Conservation (phyloP, 1,140 invertebrate genomes). For the Zeugodacus cucurbitae region DNA sequence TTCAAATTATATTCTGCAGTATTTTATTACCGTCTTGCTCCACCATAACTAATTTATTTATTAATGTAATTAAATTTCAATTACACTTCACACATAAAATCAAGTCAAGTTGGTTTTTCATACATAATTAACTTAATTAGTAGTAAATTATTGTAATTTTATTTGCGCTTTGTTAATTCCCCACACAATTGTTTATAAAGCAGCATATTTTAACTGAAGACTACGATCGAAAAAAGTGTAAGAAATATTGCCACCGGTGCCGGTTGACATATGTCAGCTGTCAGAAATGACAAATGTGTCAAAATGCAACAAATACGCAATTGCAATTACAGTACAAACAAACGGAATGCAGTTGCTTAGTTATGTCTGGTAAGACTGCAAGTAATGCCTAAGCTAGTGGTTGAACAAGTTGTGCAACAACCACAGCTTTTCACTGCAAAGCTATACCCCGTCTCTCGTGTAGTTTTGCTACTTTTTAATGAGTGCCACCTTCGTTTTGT, state of each 20-base stretch:
- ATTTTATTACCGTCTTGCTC: no score
- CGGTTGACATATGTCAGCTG: constrained; percentile 36
- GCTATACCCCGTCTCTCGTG: neutral
- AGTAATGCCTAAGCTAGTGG: neutral
- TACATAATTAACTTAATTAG: neutral
- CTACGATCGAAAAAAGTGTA: neutral
- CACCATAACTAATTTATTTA: neutral
- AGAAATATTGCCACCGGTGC: neutral
- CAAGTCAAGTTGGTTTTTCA: neutral
- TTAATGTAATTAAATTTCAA: neutral
- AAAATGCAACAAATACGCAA: constrained; percentile 15
- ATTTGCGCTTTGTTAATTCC: neutral
- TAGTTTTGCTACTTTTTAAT: neutral
- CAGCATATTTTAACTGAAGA: neutral
- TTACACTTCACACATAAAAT: neutral
- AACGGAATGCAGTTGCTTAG: neutral
- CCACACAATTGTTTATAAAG: neutral
- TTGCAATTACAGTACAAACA: neutral
- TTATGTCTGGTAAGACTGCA: neutral
- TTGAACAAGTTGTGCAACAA: neutral
- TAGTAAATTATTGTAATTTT: neutral
- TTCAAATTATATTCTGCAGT: no score
- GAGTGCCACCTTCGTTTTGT: constrained; percentile 15
- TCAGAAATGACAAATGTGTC: constrained; percentile 36
- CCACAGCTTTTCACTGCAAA: neutral